phyloP scores from a whole-genome alignment of 2,797 vertebrate species.

The Leptoclinus maculatus region DNA sequence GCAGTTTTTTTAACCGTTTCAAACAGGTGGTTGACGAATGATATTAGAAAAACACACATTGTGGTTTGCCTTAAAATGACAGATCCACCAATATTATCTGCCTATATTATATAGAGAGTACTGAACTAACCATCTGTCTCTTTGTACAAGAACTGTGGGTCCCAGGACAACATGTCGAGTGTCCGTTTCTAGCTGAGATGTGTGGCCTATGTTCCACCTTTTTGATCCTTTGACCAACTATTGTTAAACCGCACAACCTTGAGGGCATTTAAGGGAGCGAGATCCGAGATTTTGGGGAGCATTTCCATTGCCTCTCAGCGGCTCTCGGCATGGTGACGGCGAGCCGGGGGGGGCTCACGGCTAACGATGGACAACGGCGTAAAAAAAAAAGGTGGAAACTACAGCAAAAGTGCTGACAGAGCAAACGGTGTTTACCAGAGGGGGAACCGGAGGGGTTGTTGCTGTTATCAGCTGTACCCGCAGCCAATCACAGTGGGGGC shows the following conservation, averaged over 20 bases:
- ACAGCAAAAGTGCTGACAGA: too few species aligned
- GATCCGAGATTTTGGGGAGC: neutral
- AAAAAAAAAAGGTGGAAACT: too few species aligned
- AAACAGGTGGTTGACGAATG: neutral
- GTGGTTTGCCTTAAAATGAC: neutral
- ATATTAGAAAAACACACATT: too few species aligned
- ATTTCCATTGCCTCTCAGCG: neutral
- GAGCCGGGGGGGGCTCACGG: too few species aligned
- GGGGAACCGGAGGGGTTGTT: too few species aligned
- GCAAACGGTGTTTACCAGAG: too few species aligned
- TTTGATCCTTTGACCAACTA: neutral
- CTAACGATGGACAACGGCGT: too few species aligned
- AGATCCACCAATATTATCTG: neutral
- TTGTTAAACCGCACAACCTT: conserved; percentile 1
- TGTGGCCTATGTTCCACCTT: neutral
- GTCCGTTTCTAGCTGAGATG: neutral
- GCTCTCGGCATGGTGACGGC: neutral
- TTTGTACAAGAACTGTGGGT: too few species aligned
- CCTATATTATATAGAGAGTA: neutral
- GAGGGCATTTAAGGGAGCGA: neutral
- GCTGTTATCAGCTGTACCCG: too few species aligned
- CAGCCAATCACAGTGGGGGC: too few species aligned
- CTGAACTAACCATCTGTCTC: neutral
- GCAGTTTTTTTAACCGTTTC: neutral
- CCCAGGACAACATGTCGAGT: neutral